phyloP scores from a whole-genome alignment of 1,140 invertebrate genomes.

The Aphidius ervi region DNA sequence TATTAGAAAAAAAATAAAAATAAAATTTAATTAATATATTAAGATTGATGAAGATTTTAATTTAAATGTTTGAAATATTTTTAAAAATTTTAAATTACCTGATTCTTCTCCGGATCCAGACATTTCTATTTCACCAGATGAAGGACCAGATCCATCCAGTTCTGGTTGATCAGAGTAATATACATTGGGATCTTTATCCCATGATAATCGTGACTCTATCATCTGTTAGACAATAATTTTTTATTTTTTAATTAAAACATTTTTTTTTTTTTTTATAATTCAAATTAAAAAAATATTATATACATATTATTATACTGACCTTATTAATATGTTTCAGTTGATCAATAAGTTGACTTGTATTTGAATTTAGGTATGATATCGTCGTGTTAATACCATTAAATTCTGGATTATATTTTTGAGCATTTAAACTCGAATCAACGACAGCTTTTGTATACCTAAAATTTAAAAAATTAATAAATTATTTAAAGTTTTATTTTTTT shows the following conservation, averaged over 20 bases:
- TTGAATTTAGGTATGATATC: slow-evolving; percentile 50
- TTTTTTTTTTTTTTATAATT: not conserved
- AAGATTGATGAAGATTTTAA: too few species aligned
- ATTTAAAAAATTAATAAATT: slow-evolving; percentile 20
- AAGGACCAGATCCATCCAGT: slow-evolving; percentile 42
- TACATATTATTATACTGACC: slow-evolving; percentile 46
- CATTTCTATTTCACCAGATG: too few species aligned
- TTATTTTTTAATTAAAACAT: slow-evolving; percentile 2
- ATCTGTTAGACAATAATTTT: slow-evolving; percentile 30
- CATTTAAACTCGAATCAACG: slow-evolving; percentile 57
- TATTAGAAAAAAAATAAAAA: too few species aligned
- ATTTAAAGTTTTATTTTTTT: not conserved
- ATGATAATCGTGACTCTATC: slow-evolving; percentile 45
- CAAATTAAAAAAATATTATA: not conserved
- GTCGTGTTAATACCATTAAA: slow-evolving; percentile 48
- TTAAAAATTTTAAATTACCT: too few species aligned
- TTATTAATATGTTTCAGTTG: slow-evolving; percentile 63
- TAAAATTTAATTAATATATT: too few species aligned
- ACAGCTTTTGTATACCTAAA: slow-evolving; percentile 63
- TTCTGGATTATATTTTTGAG: slow-evolving; percentile 67
- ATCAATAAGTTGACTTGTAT: slow-evolving; percentile 60
- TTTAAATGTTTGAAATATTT: too few species aligned
- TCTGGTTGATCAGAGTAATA: slow-evolving; percentile 43
- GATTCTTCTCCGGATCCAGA: too few species aligned
- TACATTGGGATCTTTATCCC: slow-evolving; percentile 41